Conservation (phyloP, 2,888 invertebrate genomes). For the Dicroscelio sp. region DNA sequence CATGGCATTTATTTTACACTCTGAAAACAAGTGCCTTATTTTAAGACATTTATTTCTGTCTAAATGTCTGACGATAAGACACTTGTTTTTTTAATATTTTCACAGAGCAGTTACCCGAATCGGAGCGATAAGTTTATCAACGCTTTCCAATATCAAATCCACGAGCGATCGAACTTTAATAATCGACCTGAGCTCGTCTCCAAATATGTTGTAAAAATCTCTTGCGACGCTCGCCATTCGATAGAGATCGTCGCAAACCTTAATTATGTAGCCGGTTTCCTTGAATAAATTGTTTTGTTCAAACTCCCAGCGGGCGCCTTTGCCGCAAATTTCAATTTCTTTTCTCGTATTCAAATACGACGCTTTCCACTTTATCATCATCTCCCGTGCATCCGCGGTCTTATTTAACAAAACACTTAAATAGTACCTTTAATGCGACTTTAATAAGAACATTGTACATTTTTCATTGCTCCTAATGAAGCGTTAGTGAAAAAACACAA, state of each 20-base stretch:
- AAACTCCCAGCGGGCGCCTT: slow-evolving; percentile 98
- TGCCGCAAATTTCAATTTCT: slow-evolving; percentile 97
- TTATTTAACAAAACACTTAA: slow-evolving; percentile 92
- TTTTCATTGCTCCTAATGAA: too few relatives aligned
- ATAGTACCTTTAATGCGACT: slow-evolving; percentile 91
- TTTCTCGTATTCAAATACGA: slow-evolving; percentile 95
- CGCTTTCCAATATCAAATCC: slow-evolving; percentile 96
- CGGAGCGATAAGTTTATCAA: slow-evolving; percentile 95
- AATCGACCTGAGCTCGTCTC: slow-evolving; percentile 96
- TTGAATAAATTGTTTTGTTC: slow-evolving; percentile 96
- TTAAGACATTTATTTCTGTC: too few relatives aligned
- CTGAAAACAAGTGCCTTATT: too few relatives aligned
- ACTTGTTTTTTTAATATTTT: too few relatives aligned
- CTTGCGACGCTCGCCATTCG: slow-evolving; percentile 95
- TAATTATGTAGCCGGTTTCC: slow-evolving; percentile 96
- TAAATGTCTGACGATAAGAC: too few relatives aligned
- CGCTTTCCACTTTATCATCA: slow-evolving; percentile 95
- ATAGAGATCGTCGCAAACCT: slow-evolving; percentile 96
- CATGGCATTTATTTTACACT: too few relatives aligned
- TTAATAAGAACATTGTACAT: background rate
- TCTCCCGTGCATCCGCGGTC: slow-evolving; percentile 93
- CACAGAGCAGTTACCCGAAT: slow-evolving; percentile 91
- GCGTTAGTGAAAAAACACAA: background rate
- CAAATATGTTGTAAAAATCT: slow-evolving; percentile 97
- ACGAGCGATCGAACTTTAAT: slow-evolving; percentile 97